Percentiles rank a stretch among this genome's conserved stretches.
These are phyloP conservation scores for Nixonia krombeini DNA, from an alignment of 1,140 invertebrate genomes.

Conservation along the genomic window DNA sequence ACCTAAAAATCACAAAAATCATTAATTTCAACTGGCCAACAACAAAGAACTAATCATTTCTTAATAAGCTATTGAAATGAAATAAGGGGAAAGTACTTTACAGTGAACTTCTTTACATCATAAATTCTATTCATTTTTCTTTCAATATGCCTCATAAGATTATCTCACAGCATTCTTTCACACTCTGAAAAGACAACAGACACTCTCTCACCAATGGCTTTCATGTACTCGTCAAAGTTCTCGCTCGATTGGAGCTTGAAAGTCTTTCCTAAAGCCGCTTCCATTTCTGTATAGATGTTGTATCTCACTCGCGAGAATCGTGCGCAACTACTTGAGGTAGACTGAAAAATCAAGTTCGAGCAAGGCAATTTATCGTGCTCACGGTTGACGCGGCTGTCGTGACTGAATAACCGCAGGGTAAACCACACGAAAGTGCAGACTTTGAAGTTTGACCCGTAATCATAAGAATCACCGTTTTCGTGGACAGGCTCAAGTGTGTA, in stretches of 20 bases:
- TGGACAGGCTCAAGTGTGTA: no score
- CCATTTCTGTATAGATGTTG: conserved; percentile 23
- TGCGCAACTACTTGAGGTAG: conserved; percentile 5
- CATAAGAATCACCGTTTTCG: no score
- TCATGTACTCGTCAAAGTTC: conserved; percentile 92
- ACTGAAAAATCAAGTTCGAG: conserved; percentile 15
- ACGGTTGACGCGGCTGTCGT: conserved; percentile 21
- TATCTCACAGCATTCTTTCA: no score
- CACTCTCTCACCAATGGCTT: conserved; percentile 83
- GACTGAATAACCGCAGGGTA: conserved; percentile 17
- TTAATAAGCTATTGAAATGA: no score
- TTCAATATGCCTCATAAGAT: no score
- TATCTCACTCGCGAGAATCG: background rate
- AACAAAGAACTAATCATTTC: no score
- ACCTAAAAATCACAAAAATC: conserved; percentile 70
- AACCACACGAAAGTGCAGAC: conserved; percentile 26
- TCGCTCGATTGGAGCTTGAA: conserved; percentile 84
- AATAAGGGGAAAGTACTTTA: no score
- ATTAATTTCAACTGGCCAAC: background rate
- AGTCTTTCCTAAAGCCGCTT: conserved; percentile 75
- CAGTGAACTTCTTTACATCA: no score
- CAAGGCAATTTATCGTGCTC: conserved; percentile 22
- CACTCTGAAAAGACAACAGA: no score
- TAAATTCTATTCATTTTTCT: no score
- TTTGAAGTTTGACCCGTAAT: conserved; percentile 46